phyloP scores from a whole-genome alignment of 2,888 invertebrate species.

The Agonopterix alstromeriana region DNA sequence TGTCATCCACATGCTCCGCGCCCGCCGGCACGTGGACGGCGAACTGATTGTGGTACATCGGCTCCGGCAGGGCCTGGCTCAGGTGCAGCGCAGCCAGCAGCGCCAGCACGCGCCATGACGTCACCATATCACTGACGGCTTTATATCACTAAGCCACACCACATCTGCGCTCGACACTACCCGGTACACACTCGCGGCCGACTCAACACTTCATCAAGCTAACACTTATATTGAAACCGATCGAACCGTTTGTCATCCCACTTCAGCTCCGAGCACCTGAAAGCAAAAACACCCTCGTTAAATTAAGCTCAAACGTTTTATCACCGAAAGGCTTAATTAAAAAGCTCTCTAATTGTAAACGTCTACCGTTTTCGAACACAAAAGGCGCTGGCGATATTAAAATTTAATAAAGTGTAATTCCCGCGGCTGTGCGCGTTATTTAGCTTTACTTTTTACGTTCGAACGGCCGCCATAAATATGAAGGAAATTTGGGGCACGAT shows the following conservation, averaged over 20 bases:
- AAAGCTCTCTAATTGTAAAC: constrained; percentile 38
- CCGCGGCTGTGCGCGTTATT: constrained; percentile 32
- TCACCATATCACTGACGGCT: constrained; percentile 49
- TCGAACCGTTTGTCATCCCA: constrained; percentile 35
- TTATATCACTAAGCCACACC: constrained; percentile 17
- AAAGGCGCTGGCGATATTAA: constrained; percentile 47
- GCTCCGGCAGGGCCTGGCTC: constrained; percentile 36
- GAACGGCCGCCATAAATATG: constrained; percentile 42
- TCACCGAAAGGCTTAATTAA: constrained; percentile 37
- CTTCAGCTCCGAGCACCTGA: constrained; percentile 35
- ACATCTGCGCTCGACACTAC: constrained; percentile 23
- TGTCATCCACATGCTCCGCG: constrained; percentile 81
- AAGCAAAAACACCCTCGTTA: constrained; percentile 14
- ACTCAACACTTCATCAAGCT: constrained; percentile 6
- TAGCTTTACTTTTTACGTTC: constrained; percentile 39
- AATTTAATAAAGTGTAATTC: constrained; percentile 56
- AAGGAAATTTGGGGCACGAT: constrained; percentile 45
- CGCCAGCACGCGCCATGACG: constrained; percentile 56
- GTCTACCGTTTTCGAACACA: constrained; percentile 32
- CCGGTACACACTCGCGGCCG: background rate
- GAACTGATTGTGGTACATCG: constrained; percentile 87
- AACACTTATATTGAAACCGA: constrained; percentile 12
- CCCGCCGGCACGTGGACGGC: constrained; percentile 90
- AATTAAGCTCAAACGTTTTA: constrained; percentile 7
- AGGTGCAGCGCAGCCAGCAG: constrained; percentile 37